These are phyloP conservation scores for Cavia aperea DNA, from an alignment of 2,113 vertebrate genomes.

Conservation along the genomic window DNA sequence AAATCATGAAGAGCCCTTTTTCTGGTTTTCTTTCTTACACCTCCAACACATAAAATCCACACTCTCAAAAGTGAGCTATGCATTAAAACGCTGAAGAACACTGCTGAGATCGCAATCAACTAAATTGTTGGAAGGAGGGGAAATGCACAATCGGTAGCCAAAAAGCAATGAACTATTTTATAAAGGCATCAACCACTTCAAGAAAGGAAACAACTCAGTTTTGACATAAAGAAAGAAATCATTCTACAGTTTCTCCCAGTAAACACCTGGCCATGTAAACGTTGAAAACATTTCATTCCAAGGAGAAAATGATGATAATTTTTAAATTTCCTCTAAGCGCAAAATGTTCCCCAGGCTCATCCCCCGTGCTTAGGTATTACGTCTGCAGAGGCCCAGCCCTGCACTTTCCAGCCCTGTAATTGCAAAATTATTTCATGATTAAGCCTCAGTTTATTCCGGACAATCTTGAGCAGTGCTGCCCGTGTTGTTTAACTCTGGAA, in stretches of 20 bases:
- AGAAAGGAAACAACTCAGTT: slow-evolving; percentile 19
- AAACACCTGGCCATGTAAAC: neutral
- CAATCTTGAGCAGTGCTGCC: slow-evolving; percentile 25
- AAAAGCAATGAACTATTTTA: slow-evolving; percentile 2
- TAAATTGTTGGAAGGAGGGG: neutral
- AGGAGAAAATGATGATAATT: slow-evolving; percentile 20
- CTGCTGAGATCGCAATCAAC: neutral
- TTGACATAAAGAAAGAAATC: slow-evolving; percentile 42
- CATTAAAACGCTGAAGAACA: slow-evolving; percentile 11
- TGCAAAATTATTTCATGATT: slow-evolving; percentile 62
- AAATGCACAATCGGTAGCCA: neutral
- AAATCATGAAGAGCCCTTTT: neutral
- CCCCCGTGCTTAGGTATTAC: neutral
- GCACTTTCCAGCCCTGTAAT: slow-evolving; percentile 33
- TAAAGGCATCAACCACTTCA: slow-evolving; percentile 31
- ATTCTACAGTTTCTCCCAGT: slow-evolving; percentile 35
- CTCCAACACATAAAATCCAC: neutral
- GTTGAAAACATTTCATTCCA: slow-evolving; percentile 18
- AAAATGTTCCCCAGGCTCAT: slow-evolving; percentile 22
- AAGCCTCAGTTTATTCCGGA: slow-evolving; percentile 46
- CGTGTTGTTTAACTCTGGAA: slow-evolving; percentile 50
- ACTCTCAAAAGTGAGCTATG: slow-evolving; percentile 13
- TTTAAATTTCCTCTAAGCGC: slow-evolving; percentile 45
- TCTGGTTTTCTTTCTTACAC: neutral
- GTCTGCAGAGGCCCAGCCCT: neutral